Evolutionary conservation across 2,888 invertebrate genomes (phyloP).

Genomic region (Caradrina clavipalpis): DNA sequence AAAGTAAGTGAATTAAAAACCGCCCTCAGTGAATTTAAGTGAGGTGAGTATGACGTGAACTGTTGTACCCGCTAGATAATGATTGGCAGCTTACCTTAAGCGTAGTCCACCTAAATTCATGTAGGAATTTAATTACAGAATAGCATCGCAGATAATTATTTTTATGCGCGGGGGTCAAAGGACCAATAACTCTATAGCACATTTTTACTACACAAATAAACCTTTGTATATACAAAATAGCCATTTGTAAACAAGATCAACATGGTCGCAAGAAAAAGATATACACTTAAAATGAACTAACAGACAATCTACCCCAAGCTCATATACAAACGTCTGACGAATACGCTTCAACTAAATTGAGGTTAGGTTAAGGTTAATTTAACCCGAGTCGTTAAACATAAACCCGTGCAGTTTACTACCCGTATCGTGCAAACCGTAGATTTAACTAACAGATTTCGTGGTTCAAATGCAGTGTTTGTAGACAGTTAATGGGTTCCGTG

Average conservation of each 20-base stretch:
- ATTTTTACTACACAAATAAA: background rate
- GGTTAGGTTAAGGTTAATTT: background rate
- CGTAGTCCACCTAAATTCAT: no score
- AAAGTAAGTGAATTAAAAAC: no score
- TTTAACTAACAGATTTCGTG: constrained; percentile 50
- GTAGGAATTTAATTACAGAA: no score
- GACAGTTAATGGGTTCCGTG: constrained; percentile 30
- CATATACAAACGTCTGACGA: background rate
- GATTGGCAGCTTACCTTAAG: no score
- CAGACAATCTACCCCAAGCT: background rate
- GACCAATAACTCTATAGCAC: background rate
- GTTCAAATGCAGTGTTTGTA: constrained; percentile 43
- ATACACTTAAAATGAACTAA: background rate
- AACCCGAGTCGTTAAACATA: constrained; percentile 28
- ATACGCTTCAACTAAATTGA: constrained; percentile 1
- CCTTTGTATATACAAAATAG: no score
- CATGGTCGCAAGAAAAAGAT: background rate
- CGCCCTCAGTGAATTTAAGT: no score
- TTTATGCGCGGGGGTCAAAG: background rate
- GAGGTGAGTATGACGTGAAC: no score
- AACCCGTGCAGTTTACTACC: constrained; percentile 25
- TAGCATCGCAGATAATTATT: no score
- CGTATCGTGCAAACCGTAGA: constrained; percentile 44
- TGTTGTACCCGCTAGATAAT: no score
- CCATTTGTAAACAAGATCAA: no score